Percentiles rank a stretch among this genome's conserved stretches.
Evolutionary conservation across 2,113 vertebrate genomes (phyloP).

Genomic region (Varanus komodoensis): DNA sequence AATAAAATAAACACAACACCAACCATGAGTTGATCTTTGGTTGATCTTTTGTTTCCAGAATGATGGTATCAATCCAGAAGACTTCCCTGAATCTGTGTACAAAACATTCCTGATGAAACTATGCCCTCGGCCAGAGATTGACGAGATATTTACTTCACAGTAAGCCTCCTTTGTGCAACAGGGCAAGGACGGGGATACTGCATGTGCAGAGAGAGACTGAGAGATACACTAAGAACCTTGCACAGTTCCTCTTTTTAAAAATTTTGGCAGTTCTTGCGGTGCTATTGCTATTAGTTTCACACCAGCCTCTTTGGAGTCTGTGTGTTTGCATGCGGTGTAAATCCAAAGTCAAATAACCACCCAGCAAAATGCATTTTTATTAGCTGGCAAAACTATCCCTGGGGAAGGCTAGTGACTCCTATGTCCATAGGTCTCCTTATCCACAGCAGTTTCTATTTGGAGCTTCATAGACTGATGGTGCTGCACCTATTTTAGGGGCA

Average conservation of each 20-base stretch:
- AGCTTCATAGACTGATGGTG: too few relatives aligned
- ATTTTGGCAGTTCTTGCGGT: not conserved
- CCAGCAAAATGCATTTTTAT: not conserved
- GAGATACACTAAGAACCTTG: not conserved
- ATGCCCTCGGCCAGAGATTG: constrained; percentile 94
- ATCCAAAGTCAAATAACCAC: not conserved
- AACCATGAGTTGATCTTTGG: not conserved
- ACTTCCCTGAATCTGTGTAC: constrained; percentile 91
- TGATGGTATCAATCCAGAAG: constrained; percentile 93
- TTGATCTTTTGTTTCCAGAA: constrained; percentile 76
- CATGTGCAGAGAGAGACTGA: not conserved
- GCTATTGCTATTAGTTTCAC: not conserved
- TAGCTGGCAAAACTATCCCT: not conserved
- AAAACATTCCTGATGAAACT: constrained; percentile 89
- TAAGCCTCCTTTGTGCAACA: constrained; percentile 75
- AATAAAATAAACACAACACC: not conserved
- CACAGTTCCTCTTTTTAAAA: not conserved
- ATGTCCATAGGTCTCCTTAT: too few relatives aligned
- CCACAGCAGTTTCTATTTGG: too few relatives aligned
- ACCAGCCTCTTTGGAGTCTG: not conserved
- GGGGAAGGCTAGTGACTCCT: not conserved
- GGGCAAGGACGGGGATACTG: not conserved
- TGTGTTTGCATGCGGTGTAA: not conserved
- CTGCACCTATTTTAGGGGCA: too few relatives aligned
- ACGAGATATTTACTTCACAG: constrained; percentile 96